Conservation (phyloP, 2,888 invertebrate species). For the Galerucella nymphaeae region DNA sequence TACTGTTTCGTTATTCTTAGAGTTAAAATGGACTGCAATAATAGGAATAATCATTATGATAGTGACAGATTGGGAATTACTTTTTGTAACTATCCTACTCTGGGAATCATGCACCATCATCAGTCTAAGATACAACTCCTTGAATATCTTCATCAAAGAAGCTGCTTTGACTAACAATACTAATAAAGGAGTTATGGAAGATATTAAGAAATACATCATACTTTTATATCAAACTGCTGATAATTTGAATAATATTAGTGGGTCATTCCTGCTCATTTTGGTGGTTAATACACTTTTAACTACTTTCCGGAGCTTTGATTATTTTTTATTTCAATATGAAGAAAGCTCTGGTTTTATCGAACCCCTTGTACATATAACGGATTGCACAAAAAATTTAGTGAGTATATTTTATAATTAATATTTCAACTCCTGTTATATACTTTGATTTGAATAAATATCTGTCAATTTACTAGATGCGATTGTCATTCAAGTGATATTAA, state of each 20-base stretch:
- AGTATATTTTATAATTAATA: neutral
- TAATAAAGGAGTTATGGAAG: neutral
- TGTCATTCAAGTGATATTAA: no score
- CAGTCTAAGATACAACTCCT: neutral
- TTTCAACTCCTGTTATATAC: no score
- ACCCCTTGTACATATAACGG: neutral
- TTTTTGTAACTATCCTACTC: neutral
- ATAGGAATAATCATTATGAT: neutral
- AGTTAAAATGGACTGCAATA: neutral
- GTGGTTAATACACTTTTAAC: neutral
- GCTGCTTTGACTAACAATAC: neutral
- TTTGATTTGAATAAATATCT: no score
- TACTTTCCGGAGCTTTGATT: neutral
- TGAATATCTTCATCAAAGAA: neutral
- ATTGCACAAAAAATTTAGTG: neutral
- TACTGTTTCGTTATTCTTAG: neutral
- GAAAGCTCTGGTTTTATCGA: neutral
- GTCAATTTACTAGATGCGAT: no score
- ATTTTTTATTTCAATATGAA: neutral
- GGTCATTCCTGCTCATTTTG: neutral
- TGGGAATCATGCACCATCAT: neutral
- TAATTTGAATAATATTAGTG: neutral
- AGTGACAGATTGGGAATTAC: neutral
- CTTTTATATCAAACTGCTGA: neutral
- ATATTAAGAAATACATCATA: neutral